These are phyloP conservation scores for Syngnathus typhle DNA, from an alignment of 2,113 vertebrate species.

Conservation along the genomic window DNA sequence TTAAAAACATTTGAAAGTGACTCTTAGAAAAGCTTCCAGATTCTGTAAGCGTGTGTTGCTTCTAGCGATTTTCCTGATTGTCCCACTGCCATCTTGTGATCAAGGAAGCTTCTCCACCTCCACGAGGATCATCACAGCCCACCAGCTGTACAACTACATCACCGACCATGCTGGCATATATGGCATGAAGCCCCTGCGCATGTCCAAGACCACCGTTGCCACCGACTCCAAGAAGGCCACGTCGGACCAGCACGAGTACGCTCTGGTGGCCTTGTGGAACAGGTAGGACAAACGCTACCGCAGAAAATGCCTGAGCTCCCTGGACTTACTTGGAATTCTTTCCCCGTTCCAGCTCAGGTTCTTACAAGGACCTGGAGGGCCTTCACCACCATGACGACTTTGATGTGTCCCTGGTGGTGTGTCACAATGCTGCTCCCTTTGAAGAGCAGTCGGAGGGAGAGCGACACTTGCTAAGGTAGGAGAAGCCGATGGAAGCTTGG, in stretches of 20 bases:
- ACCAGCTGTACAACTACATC: constrained; percentile 97
- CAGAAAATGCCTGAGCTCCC: not conserved
- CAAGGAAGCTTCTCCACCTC: constrained; percentile 83
- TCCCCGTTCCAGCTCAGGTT: constrained; percentile 78
- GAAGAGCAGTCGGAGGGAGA: constrained; percentile 96
- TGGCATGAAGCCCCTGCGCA: constrained; percentile 91
- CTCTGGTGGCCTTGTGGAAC: constrained; percentile 91
- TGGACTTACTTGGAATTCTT: not conserved
- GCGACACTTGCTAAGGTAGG: constrained; percentile 84
- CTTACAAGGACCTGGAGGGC: constrained; percentile 92
- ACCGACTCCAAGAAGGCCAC: constrained; percentile 75
- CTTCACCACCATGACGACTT: constrained; percentile 93
- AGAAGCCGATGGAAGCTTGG: no score
- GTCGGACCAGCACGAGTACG: constrained; percentile 86
- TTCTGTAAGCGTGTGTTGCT: not conserved
- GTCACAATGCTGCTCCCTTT: constrained; percentile 87
- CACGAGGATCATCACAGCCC: constrained; percentile 90
- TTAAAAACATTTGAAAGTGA: not conserved
- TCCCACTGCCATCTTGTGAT: constrained; percentile 3
- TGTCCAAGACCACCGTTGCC: constrained; percentile 74
- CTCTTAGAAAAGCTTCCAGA: not conserved
- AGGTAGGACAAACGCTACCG: constrained; percentile 65
- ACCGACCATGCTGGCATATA: constrained; percentile 92
- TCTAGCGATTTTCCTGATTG: not conserved
- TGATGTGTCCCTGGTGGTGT: constrained; percentile 92